Evolutionary conservation across 37 sponge, comb jelly and placozoan genomes (phyloP).

Genomic region (Aplysina aerophoba): DNA sequence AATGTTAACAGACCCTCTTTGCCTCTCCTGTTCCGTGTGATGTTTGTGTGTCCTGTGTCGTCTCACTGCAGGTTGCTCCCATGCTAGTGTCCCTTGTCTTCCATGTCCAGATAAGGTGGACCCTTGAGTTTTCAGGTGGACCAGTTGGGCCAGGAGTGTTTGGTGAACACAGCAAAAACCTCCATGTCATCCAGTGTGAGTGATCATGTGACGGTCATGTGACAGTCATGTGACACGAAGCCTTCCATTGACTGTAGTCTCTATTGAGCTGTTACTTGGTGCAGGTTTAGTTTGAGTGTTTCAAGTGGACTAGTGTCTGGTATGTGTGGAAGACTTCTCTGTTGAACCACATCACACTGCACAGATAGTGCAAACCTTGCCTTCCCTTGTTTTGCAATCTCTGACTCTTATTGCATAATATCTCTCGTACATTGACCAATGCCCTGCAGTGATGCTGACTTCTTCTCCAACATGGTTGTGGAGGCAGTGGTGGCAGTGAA

Average conservation of each 20-base stretch:
- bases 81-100: conserved; percentile 76
- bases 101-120: conserved; percentile 95
- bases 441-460: conserved; percentile 84
- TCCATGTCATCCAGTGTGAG: conserved; percentile 96
- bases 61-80: neutral
- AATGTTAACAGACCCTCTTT: too few species aligned
- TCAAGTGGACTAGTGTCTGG: too few species aligned
- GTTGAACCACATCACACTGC: too few species aligned
- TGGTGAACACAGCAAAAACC: conserved; percentile 97
- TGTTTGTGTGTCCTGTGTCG: too few species aligned
- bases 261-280: conserved; percentile 25
- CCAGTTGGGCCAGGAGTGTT: conserved; percentile 90
- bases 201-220: conserved; percentile 92
- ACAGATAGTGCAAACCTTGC: too few species aligned
- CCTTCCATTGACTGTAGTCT: too few species aligned
- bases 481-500: conserved; percentile 89
- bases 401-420: too few species aligned
- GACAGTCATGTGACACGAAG: conserved; percentile 50
- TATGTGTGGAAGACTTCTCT: too few species aligned
- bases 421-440: neutral
- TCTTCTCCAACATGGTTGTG: conserved; percentile 96
- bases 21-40: too few species aligned
- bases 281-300: too few species aligned
- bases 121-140: conserved; percentile 83
- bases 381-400: too few species aligned